Conservation (phyloP, 1,140 invertebrate species). For the Drosophila sturtevanti region DNA sequence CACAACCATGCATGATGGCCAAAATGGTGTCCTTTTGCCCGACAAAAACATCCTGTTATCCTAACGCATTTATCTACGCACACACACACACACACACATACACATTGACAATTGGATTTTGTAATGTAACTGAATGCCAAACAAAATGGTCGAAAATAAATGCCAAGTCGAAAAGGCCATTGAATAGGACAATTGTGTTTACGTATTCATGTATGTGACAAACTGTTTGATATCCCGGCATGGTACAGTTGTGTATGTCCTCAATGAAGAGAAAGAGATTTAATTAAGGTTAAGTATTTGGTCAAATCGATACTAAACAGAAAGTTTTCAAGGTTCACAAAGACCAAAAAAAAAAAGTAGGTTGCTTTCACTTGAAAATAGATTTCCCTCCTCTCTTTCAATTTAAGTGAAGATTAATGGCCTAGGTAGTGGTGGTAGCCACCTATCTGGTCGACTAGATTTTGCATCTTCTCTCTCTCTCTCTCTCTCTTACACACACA, state of each 20-base stretch:
- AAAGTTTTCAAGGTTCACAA: too few species aligned
- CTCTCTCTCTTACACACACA: not conserved
- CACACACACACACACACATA: not conserved
- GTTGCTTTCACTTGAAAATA: conserved; percentile 10
- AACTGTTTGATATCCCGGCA: too few species aligned
- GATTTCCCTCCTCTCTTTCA: conserved; percentile 16
- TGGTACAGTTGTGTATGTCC: too few species aligned
- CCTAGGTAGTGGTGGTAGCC: not conserved
- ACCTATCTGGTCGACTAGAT: too few species aligned
- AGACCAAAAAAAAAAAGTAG: too few species aligned
- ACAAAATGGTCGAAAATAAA: conserved; percentile 51
- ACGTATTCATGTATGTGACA: not conserved
- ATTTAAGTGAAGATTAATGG: conserved; percentile 27
- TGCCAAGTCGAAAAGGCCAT: conserved; percentile 41
- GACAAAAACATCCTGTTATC: conserved; percentile 44
- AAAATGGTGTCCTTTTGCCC: conserved; percentile 2
- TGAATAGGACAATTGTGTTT: conserved; percentile 50
- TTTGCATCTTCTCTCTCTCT: too few species aligned
- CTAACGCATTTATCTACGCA: conserved; percentile 57
- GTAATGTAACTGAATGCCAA: not conserved
- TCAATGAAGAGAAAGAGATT: too few species aligned
- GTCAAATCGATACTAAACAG: too few species aligned
- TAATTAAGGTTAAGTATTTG: too few species aligned
- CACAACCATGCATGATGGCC: not conserved
- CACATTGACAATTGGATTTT: conserved; percentile 54